phyloP scores from a whole-genome alignment of 2,113 vertebrate species.

The Cromileptes altivelis region DNA sequence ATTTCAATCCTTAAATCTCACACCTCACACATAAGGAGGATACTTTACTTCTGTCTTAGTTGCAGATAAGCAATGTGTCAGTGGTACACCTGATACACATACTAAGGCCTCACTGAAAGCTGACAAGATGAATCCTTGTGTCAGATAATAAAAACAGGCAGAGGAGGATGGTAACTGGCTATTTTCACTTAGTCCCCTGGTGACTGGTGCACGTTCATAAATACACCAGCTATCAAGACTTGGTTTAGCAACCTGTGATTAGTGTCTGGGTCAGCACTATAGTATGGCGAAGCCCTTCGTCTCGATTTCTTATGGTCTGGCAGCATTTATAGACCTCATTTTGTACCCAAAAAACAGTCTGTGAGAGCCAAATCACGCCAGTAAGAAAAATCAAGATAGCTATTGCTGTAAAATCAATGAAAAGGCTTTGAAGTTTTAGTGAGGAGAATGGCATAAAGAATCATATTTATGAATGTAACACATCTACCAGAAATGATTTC shows the following conservation, averaged over 20 bases:
- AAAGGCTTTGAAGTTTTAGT: conserved; percentile 57
- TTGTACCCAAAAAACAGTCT: conserved; percentile 54
- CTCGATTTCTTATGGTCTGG: conserved; percentile 56
- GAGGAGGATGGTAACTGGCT: conserved; percentile 18
- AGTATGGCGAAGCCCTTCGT: conserved; percentile 61
- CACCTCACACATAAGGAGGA: no score
- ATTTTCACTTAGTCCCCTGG: conserved; percentile 38
- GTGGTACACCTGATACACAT: conserved; percentile 10
- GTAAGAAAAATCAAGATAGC: conserved; percentile 53
- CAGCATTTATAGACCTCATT: conserved; percentile 58
- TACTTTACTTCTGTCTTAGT: neutral
- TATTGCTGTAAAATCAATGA: conserved; percentile 46
- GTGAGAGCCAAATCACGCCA: conserved; percentile 34
- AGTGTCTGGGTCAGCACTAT: conserved; percentile 54
- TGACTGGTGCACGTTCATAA: conserved; percentile 62
- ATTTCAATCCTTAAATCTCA: no score
- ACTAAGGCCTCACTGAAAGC: conserved; percentile 2
- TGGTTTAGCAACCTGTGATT: conserved; percentile 68
- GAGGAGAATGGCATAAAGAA: conserved; percentile 41
- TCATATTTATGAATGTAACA: conserved; percentile 58
- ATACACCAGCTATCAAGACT: conserved; percentile 52
- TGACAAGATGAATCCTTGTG: conserved; percentile 17
- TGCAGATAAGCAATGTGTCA: neutral
- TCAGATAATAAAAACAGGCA: neutral
- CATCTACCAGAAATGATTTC: conserved; percentile 40